phyloP scores from a whole-genome alignment of 2,888 invertebrate genomes.

The Caenorhabditis uteleia region DNA sequence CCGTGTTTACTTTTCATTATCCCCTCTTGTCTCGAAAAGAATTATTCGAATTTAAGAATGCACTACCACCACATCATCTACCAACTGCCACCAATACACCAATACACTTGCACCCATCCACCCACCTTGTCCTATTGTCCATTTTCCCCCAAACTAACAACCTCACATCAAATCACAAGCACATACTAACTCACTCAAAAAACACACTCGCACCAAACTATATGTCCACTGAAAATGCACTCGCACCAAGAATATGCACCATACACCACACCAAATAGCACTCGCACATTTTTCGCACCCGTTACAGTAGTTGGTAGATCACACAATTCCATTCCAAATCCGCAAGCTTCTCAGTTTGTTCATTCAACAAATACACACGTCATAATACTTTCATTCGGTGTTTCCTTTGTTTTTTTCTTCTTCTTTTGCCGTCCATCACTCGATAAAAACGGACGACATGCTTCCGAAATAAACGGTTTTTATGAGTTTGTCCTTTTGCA shows the following conservation, averaged over 20 bases:
- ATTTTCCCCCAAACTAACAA: neutral
- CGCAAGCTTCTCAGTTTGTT: neutral
- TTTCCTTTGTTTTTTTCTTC: slow-evolving; percentile 14
- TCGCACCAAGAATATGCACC: neutral
- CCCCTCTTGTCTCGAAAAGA: too few relatives aligned
- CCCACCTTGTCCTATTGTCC: neutral
- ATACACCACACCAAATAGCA: neutral
- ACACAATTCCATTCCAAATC: neutral
- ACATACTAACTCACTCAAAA: neutral
- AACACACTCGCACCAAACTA: too few relatives aligned
- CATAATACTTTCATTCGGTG: slow-evolving; percentile 4
- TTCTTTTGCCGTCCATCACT: slow-evolving; percentile 14
- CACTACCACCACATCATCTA: neutral
- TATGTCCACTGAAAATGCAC: neutral
- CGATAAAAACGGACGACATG: too few relatives aligned
- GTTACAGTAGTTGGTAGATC: neutral
- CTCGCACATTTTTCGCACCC: neutral
- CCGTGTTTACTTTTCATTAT: too few relatives aligned
- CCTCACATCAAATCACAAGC: neutral
- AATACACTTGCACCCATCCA: neutral
- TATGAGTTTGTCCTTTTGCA: too few relatives aligned
- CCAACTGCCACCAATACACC: neutral
- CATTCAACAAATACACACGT: neutral
- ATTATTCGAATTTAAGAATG: too few relatives aligned
- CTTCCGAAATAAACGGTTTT: too few relatives aligned